A percentile compares a stretch with the other conserved stretches of the same genome.
Conservation (phyloP, 2,797 vertebrate species). For the Coregonus sp. region DNA sequence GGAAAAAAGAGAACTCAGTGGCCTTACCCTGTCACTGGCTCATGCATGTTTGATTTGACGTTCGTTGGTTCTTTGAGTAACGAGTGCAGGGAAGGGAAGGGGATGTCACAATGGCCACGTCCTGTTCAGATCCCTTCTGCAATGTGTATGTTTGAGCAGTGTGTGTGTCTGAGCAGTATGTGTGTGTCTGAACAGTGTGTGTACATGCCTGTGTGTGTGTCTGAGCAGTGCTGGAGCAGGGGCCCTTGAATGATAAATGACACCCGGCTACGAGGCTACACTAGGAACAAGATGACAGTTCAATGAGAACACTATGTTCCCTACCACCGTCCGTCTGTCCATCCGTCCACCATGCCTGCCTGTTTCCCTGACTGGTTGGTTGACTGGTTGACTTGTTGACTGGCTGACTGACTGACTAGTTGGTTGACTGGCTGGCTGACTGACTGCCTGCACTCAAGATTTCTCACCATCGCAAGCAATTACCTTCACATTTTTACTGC, state of each 20-base stretch:
- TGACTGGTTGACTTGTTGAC: neutral
- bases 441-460: slow-evolving; percentile 64
- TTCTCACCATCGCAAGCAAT: slow-evolving; percentile 75
- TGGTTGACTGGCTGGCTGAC: slow-evolving; percentile 17
- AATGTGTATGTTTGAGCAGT: neutral
- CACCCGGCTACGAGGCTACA: slow-evolving; percentile 54
- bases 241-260: slow-evolving; percentile 78
- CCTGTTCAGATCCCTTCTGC: slow-evolving; percentile 70
- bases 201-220: neutral
- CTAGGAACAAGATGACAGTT: slow-evolving; percentile 70
- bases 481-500: slow-evolving; percentile 64
- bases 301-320: slow-evolving; percentile 77
- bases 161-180: neutral
- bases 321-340: slow-evolving; percentile 56
- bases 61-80: slow-evolving; percentile 63
- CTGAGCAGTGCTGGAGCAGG: slow-evolving; percentile 28
- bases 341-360: neutral
- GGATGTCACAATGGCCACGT: slow-evolving; percentile 72
- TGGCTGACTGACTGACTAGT: neutral
- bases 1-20: slow-evolving; percentile 56
- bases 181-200: neutral
- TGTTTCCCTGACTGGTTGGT: neutral
- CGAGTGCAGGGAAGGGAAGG: slow-evolving; percentile 52
- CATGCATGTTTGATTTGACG: slow-evolving; percentile 80
- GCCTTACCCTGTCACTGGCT: slow-evolving; percentile 63